A percentile compares a stretch with the other conserved stretches of the same genome.
These are phyloP conservation scores for Cephus pulcher DNA, from an alignment of 2,888 invertebrate genomes.

Conservation along the genomic window DNA sequence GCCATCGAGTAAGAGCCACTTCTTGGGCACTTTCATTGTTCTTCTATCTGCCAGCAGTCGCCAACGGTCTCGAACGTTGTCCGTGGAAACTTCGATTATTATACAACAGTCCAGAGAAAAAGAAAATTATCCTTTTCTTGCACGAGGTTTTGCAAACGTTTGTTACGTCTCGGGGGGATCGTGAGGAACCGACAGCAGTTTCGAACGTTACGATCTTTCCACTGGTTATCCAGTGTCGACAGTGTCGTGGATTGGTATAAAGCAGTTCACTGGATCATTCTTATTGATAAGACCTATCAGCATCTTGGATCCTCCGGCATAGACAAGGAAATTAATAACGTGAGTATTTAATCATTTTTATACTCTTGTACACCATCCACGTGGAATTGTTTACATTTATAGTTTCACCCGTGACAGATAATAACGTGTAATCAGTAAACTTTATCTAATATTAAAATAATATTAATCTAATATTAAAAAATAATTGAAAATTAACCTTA, in stretches of 20 bases:
- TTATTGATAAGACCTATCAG: no score
- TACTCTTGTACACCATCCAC: background rate
- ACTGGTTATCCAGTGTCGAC: background rate
- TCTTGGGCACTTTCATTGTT: slow-evolving; percentile 60
- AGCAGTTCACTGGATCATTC: background rate
- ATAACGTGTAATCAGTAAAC: no score
- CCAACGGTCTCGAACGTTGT: slow-evolving; percentile 37
- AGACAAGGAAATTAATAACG: background rate
- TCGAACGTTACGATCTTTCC: background rate
- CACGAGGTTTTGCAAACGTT: background rate
- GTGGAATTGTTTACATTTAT: background rate
- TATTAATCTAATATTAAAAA: background rate
- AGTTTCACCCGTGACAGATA: background rate
- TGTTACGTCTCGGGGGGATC: background rate
- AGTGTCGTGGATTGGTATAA: background rate
- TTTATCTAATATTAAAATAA: no score
- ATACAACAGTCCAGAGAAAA: slow-evolving; percentile 27
- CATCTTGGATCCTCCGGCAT: background rate
- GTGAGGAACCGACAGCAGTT: background rate
- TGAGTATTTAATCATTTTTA: background rate
- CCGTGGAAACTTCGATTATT: slow-evolving; percentile 28
- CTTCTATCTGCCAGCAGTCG: slow-evolving; percentile 46
- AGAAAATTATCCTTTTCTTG: slow-evolving; percentile 23
- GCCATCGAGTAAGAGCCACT: slow-evolving; percentile 23
- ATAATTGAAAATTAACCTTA: background rate